Evolutionary conservation across 2,113 vertebrate genomes (phyloP).

Genomic region (Pterophyllum scalare): DNA sequence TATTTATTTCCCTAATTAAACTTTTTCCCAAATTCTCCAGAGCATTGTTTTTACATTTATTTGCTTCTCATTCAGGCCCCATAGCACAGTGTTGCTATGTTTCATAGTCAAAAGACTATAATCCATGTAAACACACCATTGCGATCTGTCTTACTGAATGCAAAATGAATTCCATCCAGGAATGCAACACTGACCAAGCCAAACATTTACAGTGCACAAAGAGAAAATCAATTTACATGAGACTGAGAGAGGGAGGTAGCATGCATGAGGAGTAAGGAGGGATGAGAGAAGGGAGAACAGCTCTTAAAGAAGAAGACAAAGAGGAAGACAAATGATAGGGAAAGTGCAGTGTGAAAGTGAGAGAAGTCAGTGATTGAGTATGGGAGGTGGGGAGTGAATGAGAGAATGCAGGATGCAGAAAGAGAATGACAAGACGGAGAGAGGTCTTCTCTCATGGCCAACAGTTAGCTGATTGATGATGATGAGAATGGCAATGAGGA

Average conservation of each 20-base stretch:
- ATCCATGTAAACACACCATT: slow-evolving; percentile 63
- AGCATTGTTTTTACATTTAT: slow-evolving; percentile 27
- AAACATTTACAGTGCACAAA: slow-evolving; percentile 61
- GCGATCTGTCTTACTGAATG: slow-evolving; percentile 55
- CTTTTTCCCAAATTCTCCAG: neutral
- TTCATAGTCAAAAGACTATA: slow-evolving; percentile 58
- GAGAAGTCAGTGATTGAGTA: slow-evolving; percentile 68
- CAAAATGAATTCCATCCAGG: slow-evolving; percentile 56
- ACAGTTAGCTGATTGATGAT: slow-evolving; percentile 75
- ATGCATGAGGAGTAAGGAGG: neutral
- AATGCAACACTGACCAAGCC: slow-evolving; percentile 66
- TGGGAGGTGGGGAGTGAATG: slow-evolving; percentile 42
- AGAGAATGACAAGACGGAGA: slow-evolving; percentile 66
- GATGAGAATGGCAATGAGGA: slow-evolving; percentile 76
- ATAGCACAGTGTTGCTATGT: slow-evolving; percentile 9
- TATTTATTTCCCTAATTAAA: slow-evolving; percentile 9
- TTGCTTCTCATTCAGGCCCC: slow-evolving; percentile 21
- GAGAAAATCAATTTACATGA: slow-evolving; percentile 70
- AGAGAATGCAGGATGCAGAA: slow-evolving; percentile 63
- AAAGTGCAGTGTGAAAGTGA: slow-evolving; percentile 59
- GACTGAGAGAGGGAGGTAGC: neutral
- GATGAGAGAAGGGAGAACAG: slow-evolving; percentile 12
- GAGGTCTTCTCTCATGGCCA: slow-evolving; percentile 67
- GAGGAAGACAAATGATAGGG: slow-evolving; percentile 67
- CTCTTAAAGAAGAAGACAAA: slow-evolving; percentile 56